These are phyloP conservation scores for Luidia sarsii DNA, from an alignment of 53 echinoderm and acorn worm species.

Conservation along the genomic window DNA sequence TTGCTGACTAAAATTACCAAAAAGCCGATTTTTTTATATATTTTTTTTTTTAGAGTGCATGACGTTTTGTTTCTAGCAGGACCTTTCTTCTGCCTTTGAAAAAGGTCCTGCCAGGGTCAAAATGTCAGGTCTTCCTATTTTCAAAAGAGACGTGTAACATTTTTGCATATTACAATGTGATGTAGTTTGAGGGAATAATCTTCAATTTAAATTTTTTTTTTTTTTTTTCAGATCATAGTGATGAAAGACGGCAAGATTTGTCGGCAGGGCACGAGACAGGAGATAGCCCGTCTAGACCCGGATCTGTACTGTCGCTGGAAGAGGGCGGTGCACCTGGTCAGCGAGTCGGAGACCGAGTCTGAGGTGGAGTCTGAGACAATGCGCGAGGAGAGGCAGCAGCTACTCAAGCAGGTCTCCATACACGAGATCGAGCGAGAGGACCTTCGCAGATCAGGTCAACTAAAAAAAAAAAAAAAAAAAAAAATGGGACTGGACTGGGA, in stretches of 20 bases:
- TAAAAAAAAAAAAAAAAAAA: too few species aligned
- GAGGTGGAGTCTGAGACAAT: constrained; percentile 39
- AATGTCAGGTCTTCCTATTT: too few species aligned
- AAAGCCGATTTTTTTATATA: too few species aligned
- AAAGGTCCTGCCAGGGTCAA: too few species aligned
- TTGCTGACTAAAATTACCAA: too few species aligned
- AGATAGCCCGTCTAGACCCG: constrained; percentile 43
- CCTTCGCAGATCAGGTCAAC: constrained; percentile 23
- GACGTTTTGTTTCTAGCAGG: too few species aligned
- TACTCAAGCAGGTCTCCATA: constrained; percentile 49
- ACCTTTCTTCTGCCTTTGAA: too few species aligned
- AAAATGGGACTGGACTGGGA: too few species aligned
- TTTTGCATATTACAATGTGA: too few species aligned
- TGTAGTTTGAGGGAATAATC: neutral
- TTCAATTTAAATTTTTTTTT: neutral
- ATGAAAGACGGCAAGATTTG: constrained; percentile 61
- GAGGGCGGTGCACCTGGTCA: constrained; percentile 49
- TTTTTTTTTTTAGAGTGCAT: too few species aligned
- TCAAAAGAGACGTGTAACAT: too few species aligned
- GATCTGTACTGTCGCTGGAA: constrained; percentile 52
- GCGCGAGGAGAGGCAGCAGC: constrained; percentile 41
- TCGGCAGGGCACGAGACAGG: constrained; percentile 48
- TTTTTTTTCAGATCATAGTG: constrained; percentile 49
- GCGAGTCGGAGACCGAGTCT: constrained; percentile 32
- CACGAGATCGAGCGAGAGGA: constrained; percentile 25